These are phyloP conservation scores for Centropyge bicolor DNA, from an alignment of 2,797 vertebrate species.

Conservation along the genomic window DNA sequence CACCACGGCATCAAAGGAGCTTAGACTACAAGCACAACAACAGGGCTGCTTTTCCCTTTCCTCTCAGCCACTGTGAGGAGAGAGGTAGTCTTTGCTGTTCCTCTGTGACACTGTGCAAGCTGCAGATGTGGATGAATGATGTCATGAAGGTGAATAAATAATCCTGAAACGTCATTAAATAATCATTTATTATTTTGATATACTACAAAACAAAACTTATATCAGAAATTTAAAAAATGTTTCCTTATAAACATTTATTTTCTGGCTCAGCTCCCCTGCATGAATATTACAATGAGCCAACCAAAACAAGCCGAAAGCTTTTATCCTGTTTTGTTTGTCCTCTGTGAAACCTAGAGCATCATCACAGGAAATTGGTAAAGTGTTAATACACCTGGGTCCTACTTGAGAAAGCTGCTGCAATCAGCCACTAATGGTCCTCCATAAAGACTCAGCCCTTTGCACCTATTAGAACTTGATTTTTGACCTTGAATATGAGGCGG, in stretches of 20 bases:
- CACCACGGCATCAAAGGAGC: constrained; percentile 63
- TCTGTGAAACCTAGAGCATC: constrained; percentile 56
- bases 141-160: not conserved
- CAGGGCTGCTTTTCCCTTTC: constrained; percentile 51
- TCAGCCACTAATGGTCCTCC: constrained; percentile 75
- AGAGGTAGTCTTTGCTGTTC: not conserved
- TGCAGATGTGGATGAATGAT: not conserved
- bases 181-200: not conserved
- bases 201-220: not conserved
- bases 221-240: too few relatives aligned
- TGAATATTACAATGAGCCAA: constrained; percentile 32
- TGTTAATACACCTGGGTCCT: constrained; percentile 83
- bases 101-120: not conserved
- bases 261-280: not conserved
- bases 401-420: constrained; percentile 71
- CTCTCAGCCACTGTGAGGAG: constrained; percentile 17
- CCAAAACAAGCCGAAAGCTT: constrained; percentile 37
- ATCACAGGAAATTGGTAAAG: constrained; percentile 81
- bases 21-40: constrained; percentile 74
- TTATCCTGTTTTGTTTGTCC: constrained; percentile 51
- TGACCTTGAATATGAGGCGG: constrained; percentile 62
- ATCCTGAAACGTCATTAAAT: not conserved
- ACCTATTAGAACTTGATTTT: constrained; percentile 62
- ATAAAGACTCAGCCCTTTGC: constrained; percentile 66
- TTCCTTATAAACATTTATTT: not conserved